These are phyloP conservation scores for Echinometra lucunter DNA, from an alignment of 53 echinoderm and acorn worm genomes.

Conservation along the genomic window DNA sequence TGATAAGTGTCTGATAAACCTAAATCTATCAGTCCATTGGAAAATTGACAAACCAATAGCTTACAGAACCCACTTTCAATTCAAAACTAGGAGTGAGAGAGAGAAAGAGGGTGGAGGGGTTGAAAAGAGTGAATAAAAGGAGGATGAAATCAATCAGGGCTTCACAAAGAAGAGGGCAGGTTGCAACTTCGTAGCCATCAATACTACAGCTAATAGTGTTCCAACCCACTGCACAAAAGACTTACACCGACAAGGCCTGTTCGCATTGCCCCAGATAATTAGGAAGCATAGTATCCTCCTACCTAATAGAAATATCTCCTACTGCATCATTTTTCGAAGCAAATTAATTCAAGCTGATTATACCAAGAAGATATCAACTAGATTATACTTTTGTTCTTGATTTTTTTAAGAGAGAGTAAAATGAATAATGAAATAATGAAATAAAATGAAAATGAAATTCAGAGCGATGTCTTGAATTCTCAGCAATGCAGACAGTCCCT, in stretches of 20 bases:
- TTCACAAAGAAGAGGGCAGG: constrained; percentile 16
- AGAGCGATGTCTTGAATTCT: background rate
- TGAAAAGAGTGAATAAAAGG: background rate
- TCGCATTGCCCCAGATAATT: background rate
- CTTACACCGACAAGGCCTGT: background rate
- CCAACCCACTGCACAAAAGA: background rate
- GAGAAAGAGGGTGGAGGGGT: background rate
- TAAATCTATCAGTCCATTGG: background rate
- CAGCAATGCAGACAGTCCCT: background rate
- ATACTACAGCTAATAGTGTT: background rate
- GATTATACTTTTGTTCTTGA: no score
- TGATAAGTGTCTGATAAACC: background rate
- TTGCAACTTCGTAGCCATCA: background rate
- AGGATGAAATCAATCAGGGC: constrained; percentile 9
- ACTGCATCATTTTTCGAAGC: no score
- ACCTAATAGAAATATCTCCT: background rate
- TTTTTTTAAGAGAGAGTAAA: no score
- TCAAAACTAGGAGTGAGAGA: background rate
- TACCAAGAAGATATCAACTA: no score
- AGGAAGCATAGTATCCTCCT: background rate
- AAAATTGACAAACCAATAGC: constrained; percentile 11
- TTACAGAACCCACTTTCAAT: background rate
- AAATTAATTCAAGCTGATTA: no score
- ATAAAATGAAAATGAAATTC: no score
- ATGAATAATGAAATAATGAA: no score